Percentiles rank a stretch among this genome's conserved stretches.
These are phyloP conservation scores for Aurelia aurita DNA, from an alignment of 30 jellyfish, hydroid and myxozoan species.

Conservation along the genomic window DNA sequence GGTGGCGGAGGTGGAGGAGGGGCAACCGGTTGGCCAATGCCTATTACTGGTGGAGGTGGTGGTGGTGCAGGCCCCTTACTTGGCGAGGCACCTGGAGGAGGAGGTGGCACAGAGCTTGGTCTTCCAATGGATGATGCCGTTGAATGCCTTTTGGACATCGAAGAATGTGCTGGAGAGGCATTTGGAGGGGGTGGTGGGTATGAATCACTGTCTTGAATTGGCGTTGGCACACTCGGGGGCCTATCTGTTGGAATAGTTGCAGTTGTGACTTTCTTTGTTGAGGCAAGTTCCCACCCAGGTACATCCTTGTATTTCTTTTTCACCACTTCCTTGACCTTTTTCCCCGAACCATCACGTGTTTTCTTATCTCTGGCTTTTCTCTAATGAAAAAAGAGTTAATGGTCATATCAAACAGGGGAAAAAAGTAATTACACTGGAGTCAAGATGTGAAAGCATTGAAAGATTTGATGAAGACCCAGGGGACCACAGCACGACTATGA, in stretches of 20 bases:
- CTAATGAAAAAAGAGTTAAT: too few relatives aligned
- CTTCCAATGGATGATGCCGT: constrained; percentile 83
- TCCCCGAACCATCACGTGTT: background rate
- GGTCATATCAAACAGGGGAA: too few relatives aligned
- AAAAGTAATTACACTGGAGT: too few relatives aligned
- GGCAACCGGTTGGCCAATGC: constrained; percentile 14
- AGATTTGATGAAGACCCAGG: too few relatives aligned
- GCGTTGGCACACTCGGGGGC: constrained; percentile 28
- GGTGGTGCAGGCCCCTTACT: constrained; percentile 67
- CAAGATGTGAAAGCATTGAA: too few relatives aligned
- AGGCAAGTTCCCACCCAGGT: background rate
- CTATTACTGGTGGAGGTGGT: constrained; percentile 67
- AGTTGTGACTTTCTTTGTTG: background rate
- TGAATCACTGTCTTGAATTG: background rate
- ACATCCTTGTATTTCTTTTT: background rate
- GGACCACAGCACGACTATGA: too few relatives aligned
- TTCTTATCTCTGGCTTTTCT: too few relatives aligned
- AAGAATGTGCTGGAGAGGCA: constrained; percentile 47
- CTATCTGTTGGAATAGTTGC: constrained; percentile 1
- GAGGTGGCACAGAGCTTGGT: constrained; percentile 95
- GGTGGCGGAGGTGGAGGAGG: constrained; percentile 73
- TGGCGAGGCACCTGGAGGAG: constrained; percentile 88
- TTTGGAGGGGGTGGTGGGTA: background rate
- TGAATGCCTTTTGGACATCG: constrained; percentile 54
- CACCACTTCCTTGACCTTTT: background rate